Evolutionary conservation across 1,140 invertebrate species (phyloP).

Genomic region (Hesperophylax magnus): DNA sequence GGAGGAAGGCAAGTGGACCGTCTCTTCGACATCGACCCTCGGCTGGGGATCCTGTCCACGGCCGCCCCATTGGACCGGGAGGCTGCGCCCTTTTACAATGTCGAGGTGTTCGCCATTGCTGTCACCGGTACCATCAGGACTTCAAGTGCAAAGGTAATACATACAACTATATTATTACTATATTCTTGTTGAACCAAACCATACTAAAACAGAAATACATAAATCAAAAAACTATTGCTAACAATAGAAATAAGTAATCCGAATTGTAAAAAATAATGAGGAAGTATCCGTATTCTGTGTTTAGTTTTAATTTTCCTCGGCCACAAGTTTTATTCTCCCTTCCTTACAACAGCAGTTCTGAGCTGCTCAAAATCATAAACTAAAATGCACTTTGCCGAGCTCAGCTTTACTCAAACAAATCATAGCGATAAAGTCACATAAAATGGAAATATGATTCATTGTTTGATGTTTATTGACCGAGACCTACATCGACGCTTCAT

Average conservation of each 20-base stretch:
- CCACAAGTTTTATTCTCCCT: too few relatives aligned
- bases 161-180: background rate
- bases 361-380: background rate
- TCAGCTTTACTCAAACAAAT: slow-evolving; percentile 19
- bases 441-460: slow-evolving; percentile 34
- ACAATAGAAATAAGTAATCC: too few relatives aligned
- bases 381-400: background rate
- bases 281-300: too few relatives aligned
- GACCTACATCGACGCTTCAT: slow-evolving; percentile 25
- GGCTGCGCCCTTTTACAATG: slow-evolving; percentile 83
- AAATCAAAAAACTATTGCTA: too few relatives aligned
- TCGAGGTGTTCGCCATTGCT: slow-evolving; percentile 88
- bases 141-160: slow-evolving; percentile 82
- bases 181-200: too few relatives aligned
- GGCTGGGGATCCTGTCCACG: slow-evolving; percentile 90
- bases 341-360: too few relatives aligned
- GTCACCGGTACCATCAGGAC: slow-evolving; percentile 77
- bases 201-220: too few relatives aligned
- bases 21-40: slow-evolving; percentile 91
- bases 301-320: too few relatives aligned
- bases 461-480: slow-evolving; percentile 2
- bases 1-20: slow-evolving; percentile 83
- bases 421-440: slow-evolving; percentile 26
- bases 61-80: slow-evolving; percentile 89
- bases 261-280: too few relatives aligned